Base-by-base conservation (phyloP, 2,888 invertebrate genomes). In the Bellardia pandia region DNA sequence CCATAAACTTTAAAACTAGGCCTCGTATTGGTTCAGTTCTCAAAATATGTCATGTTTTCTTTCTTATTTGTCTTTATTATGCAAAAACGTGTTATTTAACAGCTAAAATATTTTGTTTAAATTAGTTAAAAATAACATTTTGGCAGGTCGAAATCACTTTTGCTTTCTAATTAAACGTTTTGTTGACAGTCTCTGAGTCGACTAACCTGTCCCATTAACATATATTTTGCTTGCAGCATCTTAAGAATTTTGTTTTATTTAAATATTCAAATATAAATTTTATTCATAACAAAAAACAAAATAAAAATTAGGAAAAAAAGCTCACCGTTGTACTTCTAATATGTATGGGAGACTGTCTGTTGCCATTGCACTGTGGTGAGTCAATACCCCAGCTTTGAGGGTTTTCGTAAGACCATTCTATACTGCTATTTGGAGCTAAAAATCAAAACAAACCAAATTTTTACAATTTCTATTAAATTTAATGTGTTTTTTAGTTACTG, bases 341-440 rank as follows among this genome's bases (percentile, higher is more conserved):
- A n/a, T 88, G 78, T 51, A 90, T 90, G 66, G 90, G 96, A 0
- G 96, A 96, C 91, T 96, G 96, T 88, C 94, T 94, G 2, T 94
- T 93, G 5, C 96, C 96, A 37, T 94, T 95, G 90, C 96, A 96
- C 3, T 94, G 93, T 2, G 94, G 94, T 90, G 94, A 95, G 8
- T 94, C 93, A 37, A 94, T 94, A 3, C 94, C 94, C 96, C 95
- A 96, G 68, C 68, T 42, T 33, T 72, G 72, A 0, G 90, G 69
- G 30, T 90, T 71, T 7, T 89, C 84, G 77, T 91, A 90, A 8
- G 71, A 79, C 89, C 89, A 90, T 1, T 75, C 71, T 40, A 13
- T 37, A 23, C 40, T 16, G 0, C 62, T 13, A n/a, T 51, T 7
- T 23, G 64, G 64, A 3, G 11, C 78, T 85, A 7, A 53, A 69